Evolutionary conservation across 2,888 invertebrate genomes (phyloP).

Genomic region (Eudemis profundana): DNA sequence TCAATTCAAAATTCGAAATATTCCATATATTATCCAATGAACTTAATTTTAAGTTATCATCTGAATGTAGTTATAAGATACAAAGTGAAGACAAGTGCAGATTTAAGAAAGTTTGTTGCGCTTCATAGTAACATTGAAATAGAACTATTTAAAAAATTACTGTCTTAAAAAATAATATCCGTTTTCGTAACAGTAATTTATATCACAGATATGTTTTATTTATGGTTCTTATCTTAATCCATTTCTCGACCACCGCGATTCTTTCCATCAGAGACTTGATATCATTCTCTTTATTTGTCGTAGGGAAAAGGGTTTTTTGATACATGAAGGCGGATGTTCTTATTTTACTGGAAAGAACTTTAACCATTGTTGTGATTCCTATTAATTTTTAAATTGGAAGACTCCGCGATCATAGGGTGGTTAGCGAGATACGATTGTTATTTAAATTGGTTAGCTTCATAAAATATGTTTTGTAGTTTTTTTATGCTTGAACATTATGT

Average conservation of each 20-base stretch:
- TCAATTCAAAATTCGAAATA: background rate
- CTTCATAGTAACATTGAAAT: no score
- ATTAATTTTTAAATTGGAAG: constrained; percentile 20
- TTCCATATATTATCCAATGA: no score
- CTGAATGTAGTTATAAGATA: no score
- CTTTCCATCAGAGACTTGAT: background rate
- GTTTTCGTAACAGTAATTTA: no score
- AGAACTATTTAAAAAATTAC: no score
- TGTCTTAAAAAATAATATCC: no score
- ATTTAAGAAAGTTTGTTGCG: no score
- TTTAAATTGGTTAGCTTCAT: constrained; percentile 19
- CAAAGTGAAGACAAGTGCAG: no score
- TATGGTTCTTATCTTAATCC: constrained; percentile 27
- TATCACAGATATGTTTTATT: no score
- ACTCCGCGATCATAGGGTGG: background rate
- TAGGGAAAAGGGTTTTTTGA: constrained; percentile 14
- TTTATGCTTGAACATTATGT: no score
- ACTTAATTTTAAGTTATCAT: no score
- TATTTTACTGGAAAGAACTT: constrained; percentile 11
- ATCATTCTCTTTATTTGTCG: constrained; percentile 14
- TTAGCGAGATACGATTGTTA: constrained; percentile 23
- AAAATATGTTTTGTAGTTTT: no score
- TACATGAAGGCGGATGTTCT: constrained; percentile 28
- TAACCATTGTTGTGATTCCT: constrained; percentile 29
- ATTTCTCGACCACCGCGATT: constrained; percentile 20